These are phyloP conservation scores for Bothrops jararaca DNA, from an alignment of 2,113 vertebrate genomes.

Conservation along the genomic window DNA sequence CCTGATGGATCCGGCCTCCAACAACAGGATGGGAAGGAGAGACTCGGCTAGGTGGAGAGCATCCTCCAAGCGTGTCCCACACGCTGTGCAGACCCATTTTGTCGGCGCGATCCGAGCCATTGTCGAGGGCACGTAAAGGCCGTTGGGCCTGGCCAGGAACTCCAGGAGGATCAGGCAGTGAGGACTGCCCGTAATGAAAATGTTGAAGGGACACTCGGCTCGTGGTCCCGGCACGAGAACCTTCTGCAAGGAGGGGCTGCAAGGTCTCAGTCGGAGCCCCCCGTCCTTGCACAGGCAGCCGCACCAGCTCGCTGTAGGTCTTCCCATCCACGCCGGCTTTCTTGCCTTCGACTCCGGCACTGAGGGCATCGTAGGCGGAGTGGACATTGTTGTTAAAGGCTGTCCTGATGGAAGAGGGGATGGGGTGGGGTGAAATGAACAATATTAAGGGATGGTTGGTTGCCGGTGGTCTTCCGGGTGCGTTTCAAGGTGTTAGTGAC, in stretches of 20 bases:
- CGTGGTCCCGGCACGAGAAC: constrained; percentile 89
- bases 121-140: constrained; percentile 79
- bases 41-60: constrained; percentile 73
- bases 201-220: constrained; percentile 86
- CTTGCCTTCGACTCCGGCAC: constrained; percentile 63
- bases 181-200: constrained; percentile 90
- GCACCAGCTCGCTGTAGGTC: constrained; percentile 83
- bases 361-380: constrained; percentile 80
- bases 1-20: constrained; percentile 87
- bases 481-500: too few species aligned
- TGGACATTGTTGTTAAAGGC: constrained; percentile 80
- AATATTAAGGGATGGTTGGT: neutral
- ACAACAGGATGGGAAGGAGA: constrained; percentile 64
- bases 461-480: too few species aligned
- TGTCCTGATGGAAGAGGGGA: constrained; percentile 55
- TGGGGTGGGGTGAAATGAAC: neutral
- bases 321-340: constrained; percentile 78
- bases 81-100: constrained; percentile 77
- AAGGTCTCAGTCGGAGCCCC: constrained; percentile 74
- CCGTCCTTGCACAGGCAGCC: constrained; percentile 78
- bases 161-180: constrained; percentile 88
- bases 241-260: constrained; percentile 77
- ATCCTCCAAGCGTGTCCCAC: constrained; percentile 82
- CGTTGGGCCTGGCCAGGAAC: constrained; percentile 79
- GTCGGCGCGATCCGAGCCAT: constrained; percentile 51